phyloP scores from a whole-genome alignment of 1,140 invertebrate genomes.

The Drosophila saltans region DNA sequence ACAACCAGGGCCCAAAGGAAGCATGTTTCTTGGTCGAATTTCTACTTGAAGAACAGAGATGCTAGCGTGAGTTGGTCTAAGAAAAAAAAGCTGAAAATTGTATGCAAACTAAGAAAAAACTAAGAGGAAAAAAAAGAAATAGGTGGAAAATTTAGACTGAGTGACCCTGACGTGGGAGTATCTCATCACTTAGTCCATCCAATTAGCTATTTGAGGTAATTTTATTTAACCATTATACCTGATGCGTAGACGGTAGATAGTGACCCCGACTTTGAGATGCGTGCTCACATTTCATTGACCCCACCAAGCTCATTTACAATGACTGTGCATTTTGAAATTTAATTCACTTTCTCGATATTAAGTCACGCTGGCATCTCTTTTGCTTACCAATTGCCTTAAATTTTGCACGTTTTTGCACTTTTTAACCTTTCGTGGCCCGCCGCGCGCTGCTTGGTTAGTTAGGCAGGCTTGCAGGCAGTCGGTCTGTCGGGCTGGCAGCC shows the following conservation, averaged over 20 bases:
- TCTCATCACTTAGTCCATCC: not conserved
- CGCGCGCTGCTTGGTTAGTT: not conserved
- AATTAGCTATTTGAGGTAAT: not conserved
- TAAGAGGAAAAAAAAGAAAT: too few relatives aligned
- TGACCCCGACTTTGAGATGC: not conserved
- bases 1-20: conserved; percentile 11
- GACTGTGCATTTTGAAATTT: not conserved
- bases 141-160: too few relatives aligned
- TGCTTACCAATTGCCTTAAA: conserved; percentile 6
- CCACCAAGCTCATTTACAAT: not conserved
- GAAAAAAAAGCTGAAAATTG: too few relatives aligned
- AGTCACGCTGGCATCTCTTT: conserved; percentile 39
- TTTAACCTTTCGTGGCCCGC: conserved; percentile 40
- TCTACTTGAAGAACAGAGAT: not conserved
- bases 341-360: conserved; percentile 19
- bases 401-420: conserved; percentile 45
- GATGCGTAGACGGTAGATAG: not conserved
- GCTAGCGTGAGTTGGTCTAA: not conserved
- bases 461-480: not conserved
- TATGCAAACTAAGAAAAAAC: too few relatives aligned
- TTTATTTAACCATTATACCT: not conserved
- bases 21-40: conserved; percentile 16
- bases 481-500: not conserved
- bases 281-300: not conserved
- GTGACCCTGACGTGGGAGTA: too few relatives aligned